phyloP scores from a whole-genome alignment of 2,113 vertebrate species.

The Polyodon spathula region DNA sequence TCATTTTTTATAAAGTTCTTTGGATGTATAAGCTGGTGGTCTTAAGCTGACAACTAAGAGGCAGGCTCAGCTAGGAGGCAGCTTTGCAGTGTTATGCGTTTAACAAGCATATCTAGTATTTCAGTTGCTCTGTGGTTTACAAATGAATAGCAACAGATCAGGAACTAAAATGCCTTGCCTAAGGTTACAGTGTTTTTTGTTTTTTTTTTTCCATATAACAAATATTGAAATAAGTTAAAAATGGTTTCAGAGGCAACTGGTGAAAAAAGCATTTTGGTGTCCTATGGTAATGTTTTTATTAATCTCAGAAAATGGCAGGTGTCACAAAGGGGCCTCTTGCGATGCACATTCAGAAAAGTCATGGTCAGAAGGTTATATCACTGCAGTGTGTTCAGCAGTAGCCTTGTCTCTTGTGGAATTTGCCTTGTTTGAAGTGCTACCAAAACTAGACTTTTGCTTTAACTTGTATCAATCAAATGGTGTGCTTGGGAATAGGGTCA shows the following conservation, averaged over 20 bases:
- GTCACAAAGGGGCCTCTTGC: conserved; percentile 45
- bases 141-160: conserved; percentile 61
- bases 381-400: conserved; percentile 47
- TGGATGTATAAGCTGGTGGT: conserved; percentile 60
- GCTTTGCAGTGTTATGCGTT: conserved; percentile 62
- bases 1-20: conserved; percentile 57
- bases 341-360: conserved; percentile 44
- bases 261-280: conserved; percentile 19
- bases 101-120: conserved; percentile 63
- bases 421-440: conserved; percentile 52
- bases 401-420: conserved; percentile 50
- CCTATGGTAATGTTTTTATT: conserved; percentile 36
- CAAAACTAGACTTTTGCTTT: conserved; percentile 42
- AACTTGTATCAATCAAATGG: conserved; percentile 45
- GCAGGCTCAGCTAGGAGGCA: conserved; percentile 56
- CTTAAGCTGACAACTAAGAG: conserved; percentile 59
- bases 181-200: conserved; percentile 46
- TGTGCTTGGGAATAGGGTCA: conserved; percentile 42
- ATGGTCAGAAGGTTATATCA: conserved; percentile 38
- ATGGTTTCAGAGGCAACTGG: conserved; percentile 45
- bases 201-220: conserved; percentile 27
- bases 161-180: conserved; percentile 58
- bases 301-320: conserved; percentile 55
- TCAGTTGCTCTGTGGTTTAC: conserved; percentile 56
- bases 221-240: conserved; percentile 46